Conservation (phyloP, 2,113 vertebrate species). For the Catharus minimus region DNA sequence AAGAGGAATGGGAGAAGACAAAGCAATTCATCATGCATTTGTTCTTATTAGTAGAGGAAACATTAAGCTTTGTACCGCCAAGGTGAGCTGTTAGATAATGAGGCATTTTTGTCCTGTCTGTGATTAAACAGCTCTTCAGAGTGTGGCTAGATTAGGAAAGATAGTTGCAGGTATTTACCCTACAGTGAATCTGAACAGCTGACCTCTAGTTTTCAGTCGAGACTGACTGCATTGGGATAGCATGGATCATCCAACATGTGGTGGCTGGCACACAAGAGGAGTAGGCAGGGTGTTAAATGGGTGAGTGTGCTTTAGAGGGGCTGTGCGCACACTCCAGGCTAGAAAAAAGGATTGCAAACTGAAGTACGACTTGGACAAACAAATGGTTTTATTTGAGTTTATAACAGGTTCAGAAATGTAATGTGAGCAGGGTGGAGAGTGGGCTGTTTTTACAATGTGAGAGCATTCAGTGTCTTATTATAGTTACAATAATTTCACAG, state of each 20-base stretch:
- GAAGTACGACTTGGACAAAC: neutral
- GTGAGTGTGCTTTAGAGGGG: neutral
- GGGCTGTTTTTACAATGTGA: neutral
- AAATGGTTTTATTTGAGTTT: neutral
- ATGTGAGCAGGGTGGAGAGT: neutral
- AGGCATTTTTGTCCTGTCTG: neutral
- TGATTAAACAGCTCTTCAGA: neutral
- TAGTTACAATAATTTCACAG: neutral
- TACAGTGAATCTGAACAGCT: neutral
- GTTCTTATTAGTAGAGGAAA: neutral
- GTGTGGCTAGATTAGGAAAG: neutral
- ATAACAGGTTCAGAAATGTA: neutral
- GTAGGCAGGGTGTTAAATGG: neutral
- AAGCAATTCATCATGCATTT: neutral
- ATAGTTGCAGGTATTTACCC: neutral
- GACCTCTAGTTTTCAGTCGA: neutral
- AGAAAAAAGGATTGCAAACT: neutral
- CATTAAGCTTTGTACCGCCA: rapidly evolving
- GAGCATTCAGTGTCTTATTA: neutral
- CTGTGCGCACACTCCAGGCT: neutral
- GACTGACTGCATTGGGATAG: neutral
- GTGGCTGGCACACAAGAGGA: neutral
- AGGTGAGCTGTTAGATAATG: neutral
- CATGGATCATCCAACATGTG: rapidly evolving
- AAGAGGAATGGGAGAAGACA: neutral